A percentile compares a stretch with the other conserved stretches of the same genome.
phyloP scores from a whole-genome alignment of 2,797 vertebrate species.

The Xiphorhynchus erythropygius region DNA sequence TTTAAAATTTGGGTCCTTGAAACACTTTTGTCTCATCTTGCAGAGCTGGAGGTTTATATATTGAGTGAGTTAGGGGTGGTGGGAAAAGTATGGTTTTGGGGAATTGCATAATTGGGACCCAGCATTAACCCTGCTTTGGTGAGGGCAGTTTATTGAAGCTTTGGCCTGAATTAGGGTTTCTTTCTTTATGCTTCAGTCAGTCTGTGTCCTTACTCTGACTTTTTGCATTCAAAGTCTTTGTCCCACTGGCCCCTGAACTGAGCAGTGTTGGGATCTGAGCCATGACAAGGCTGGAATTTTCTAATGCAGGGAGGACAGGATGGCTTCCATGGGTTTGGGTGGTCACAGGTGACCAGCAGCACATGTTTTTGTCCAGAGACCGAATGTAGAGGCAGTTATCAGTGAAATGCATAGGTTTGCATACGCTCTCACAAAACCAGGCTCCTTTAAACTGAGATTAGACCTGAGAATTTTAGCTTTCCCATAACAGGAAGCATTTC shows the following conservation, averaged over 20 bases:
- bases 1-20: background rate
- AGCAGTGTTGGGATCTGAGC: background rate
- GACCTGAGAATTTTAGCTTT: background rate
- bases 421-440: background rate
- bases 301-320: background rate
- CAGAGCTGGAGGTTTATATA: background rate
- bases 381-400: background rate
- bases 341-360: background rate
- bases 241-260: background rate
- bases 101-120: background rate
- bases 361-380: background rate
- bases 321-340: background rate
- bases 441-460: background rate
- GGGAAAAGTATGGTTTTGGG: background rate
- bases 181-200: background rate
- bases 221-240: background rate
- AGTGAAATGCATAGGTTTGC: background rate
- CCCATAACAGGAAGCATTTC: background rate
- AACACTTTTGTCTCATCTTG: background rate
- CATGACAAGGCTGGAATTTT: fast-evolving
- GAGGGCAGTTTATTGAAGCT: background rate
- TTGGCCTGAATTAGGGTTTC: background rate
- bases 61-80: background rate
- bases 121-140: background rate
- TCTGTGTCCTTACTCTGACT: background rate